Conservation (phyloP, 2,888 invertebrate species). For the Desoria tigrina region DNA sequence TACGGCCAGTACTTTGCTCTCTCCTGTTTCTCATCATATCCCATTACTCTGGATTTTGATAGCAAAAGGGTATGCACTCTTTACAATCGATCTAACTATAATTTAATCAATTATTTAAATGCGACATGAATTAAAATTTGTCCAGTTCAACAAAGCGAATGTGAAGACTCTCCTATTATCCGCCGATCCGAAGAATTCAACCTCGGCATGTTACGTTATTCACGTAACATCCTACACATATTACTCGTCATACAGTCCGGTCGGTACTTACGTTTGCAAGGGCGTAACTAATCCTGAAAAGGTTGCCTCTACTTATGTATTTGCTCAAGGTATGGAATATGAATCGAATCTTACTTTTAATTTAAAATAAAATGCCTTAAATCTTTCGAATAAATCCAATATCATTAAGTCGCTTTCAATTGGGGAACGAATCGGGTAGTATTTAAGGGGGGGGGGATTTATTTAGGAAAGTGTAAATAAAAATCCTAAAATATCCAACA, state of each 20-base stretch:
- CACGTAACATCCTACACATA: neutral
- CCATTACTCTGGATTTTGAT: constrained; percentile 7
- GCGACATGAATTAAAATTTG: neutral
- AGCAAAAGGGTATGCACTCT: neutral
- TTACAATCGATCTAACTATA: neutral
- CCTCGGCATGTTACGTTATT: neutral
- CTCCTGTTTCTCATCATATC: neutral
- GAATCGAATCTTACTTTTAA: too few species aligned
- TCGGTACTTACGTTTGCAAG: constrained; percentile 4
- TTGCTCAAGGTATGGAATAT: neutral
- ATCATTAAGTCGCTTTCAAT: too few species aligned
- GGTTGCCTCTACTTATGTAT: neutral
- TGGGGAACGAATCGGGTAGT: too few species aligned
- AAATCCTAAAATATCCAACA: too few species aligned
- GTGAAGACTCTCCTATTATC: neutral
- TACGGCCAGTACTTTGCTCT: neutral
- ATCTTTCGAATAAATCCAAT: too few species aligned
- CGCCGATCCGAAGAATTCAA: constrained; percentile 6
- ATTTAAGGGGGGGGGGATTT: too few species aligned
- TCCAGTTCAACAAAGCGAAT: neutral
- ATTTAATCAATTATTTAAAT: neutral
- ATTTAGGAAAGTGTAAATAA: too few species aligned
- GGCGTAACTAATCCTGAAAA: neutral
- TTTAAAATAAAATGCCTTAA: too few species aligned
- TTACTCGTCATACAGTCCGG: neutral